These are phyloP conservation scores for Napeogenes inachia DNA, from an alignment of 2,888 invertebrate genomes.

Conservation along the genomic window DNA sequence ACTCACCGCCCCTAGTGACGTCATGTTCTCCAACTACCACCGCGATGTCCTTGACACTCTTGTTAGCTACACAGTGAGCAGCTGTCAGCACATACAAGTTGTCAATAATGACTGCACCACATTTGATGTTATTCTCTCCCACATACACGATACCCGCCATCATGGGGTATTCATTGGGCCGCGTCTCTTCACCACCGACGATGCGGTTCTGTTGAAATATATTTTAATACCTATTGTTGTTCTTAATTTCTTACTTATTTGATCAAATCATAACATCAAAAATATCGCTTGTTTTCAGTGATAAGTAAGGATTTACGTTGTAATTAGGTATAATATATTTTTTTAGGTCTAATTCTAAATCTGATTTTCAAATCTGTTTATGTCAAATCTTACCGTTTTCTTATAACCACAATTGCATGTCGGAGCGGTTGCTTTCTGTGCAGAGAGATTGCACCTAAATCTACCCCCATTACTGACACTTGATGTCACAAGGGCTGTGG, in stretches of 20 bases:
- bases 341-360: too few relatives aligned
- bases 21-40: slow-evolving; percentile 71
- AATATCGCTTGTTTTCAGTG: too few relatives aligned
- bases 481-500: slow-evolving; percentile 55
- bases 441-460: slow-evolving; percentile 62
- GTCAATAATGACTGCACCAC: slow-evolving; percentile 75
- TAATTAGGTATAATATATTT: too few relatives aligned
- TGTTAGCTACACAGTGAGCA: slow-evolving; percentile 73
- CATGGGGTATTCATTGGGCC: slow-evolving; percentile 56
- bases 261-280: neutral
- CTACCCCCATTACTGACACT: slow-evolving; percentile 58
- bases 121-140: slow-evolving; percentile 52
- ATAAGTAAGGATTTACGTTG: too few relatives aligned
- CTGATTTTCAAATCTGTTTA: neutral
- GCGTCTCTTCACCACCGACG: slow-evolving; percentile 57
- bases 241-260: neutral
- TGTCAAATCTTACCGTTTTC: slow-evolving; percentile 20
- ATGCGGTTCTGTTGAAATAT: slow-evolving; percentile 50
- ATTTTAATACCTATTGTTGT: neutral
- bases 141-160: slow-evolving; percentile 47
- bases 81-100: slow-evolving; percentile 67
- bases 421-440: slow-evolving; percentile 26
- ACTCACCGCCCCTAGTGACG: slow-evolving; percentile 43
- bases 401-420: slow-evolving; percentile 27
- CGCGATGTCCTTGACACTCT: slow-evolving; percentile 42